These are phyloP conservation scores for Pyrrhia umbra DNA, from an alignment of 2,888 invertebrate genomes.

Conservation along the genomic window DNA sequence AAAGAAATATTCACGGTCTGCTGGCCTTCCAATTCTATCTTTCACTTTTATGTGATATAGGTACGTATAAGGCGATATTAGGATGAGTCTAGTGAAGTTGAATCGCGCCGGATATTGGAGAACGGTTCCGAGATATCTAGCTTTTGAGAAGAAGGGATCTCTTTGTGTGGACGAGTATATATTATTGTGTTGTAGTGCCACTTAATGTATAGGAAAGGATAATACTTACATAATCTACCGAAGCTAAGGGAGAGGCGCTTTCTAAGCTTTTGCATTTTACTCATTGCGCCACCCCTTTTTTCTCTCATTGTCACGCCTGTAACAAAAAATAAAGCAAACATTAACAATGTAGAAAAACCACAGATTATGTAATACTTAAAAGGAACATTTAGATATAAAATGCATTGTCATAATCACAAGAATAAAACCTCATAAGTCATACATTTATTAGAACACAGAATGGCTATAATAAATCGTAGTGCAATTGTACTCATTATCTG, in stretches of 20 bases:
- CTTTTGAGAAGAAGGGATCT: constrained; percentile 45
- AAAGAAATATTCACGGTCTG: constrained; percentile 36
- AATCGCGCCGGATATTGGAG: constrained; percentile 51
- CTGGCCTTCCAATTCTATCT: constrained; percentile 34
- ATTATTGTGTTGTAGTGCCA: constrained; percentile 37
- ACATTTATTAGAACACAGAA: not conserved
- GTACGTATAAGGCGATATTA: constrained; percentile 27
- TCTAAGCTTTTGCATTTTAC: constrained; percentile 98
- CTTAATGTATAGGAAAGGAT: constrained; percentile 12
- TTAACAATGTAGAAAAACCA: constrained; percentile 6
- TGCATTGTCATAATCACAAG: not conserved
- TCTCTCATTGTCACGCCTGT: constrained; percentile 97
- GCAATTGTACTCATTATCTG: constrained; percentile 2
- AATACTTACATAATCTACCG: constrained; percentile 97
- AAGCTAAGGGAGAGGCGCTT: constrained; percentile 98
- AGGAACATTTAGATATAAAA: constrained; percentile 3
- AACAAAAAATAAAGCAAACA: constrained; percentile 78
- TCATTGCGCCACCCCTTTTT: constrained; percentile 97
- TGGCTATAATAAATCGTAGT: constrained; percentile 6
- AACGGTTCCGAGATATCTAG: constrained; percentile 41
- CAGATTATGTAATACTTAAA: not conserved
- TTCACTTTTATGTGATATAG: constrained; percentile 34
- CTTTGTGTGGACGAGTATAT: constrained; percentile 27
- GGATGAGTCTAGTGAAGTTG: constrained; percentile 31
- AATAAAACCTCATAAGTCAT: not conserved